Conservation (phyloP, 2,113 vertebrate genomes). For the Coracopsis vasa region DNA sequence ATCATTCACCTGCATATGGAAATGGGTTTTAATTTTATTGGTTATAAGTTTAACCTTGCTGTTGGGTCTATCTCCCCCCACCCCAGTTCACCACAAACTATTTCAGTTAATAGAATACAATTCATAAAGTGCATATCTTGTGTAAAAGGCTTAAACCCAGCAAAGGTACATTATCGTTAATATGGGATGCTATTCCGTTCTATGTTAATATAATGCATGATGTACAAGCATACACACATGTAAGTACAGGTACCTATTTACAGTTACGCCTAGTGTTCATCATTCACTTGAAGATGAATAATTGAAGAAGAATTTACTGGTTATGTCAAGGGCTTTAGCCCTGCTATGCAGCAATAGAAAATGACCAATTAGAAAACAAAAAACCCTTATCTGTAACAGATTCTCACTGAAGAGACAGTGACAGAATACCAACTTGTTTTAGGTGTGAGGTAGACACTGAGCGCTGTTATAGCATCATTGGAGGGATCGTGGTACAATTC, state of each 20-base stretch:
- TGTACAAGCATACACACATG: neutral
- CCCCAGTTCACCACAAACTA: neutral
- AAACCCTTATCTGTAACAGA: neutral
- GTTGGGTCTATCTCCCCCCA: neutral
- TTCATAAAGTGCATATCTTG: neutral
- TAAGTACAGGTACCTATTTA: neutral
- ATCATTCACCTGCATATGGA: neutral
- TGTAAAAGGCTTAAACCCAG: neutral
- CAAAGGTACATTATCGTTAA: neutral
- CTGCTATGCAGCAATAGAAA: neutral
- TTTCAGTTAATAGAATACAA: neutral
- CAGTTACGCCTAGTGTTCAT: neutral
- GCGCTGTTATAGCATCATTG: slow-evolving; percentile 94
- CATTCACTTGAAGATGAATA: neutral
- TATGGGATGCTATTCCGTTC: neutral
- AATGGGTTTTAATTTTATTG: neutral
- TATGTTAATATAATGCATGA: neutral
- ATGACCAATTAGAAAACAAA: neutral
- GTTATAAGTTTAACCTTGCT: neutral
- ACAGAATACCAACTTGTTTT: slow-evolving; percentile 89
- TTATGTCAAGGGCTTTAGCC: neutral
- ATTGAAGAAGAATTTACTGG: neutral
- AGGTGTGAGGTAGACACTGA: slow-evolving; percentile 97
- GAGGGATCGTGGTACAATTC: slow-evolving; percentile 96
- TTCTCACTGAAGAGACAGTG: neutral